phyloP scores from a whole-genome alignment of 2,113 vertebrate genomes.

The Columba janthina region DNA sequence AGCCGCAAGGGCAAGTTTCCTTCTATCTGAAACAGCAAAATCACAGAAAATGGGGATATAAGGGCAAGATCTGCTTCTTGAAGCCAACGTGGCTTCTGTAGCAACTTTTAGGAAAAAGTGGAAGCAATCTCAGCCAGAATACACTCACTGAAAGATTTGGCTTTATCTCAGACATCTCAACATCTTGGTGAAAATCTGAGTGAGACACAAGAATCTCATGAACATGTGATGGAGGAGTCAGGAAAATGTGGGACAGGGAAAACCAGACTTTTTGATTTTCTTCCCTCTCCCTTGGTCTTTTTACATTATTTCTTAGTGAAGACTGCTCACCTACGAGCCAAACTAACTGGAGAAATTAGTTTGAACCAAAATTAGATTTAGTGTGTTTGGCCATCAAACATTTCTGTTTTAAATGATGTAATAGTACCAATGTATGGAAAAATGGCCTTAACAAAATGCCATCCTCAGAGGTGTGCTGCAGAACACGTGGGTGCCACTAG shows the following conservation, averaged over 20 bases:
- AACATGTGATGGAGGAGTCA: not conserved
- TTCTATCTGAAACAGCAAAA: not conserved
- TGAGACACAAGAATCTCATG: fast-evolving
- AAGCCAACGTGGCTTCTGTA: not conserved
- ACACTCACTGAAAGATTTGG: not conserved
- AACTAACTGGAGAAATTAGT: not conserved
- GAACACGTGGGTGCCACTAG: fast-evolving
- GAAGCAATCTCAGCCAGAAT: not conserved
- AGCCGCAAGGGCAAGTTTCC: not conserved
- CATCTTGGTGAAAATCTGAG: not conserved
- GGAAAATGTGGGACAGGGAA: fast-evolving
- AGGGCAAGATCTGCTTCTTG: not conserved
- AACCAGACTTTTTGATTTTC: not conserved
- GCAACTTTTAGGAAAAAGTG: not conserved
- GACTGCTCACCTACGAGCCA: not conserved
- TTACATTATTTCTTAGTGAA: fast-evolving
- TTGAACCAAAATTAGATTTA: not conserved
- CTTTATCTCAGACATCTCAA: not conserved
- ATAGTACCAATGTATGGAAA: fast-evolving
- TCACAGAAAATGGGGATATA: not conserved
- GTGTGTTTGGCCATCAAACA: not conserved
- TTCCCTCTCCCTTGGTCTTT: not conserved
- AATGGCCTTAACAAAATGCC: fast-evolving
- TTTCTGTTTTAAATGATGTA: not conserved
- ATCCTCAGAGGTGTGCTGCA: fast-evolving